Evolutionary conservation across 1,140 invertebrate species (phyloP).

Genomic region (Drosophila tsacasi): DNA sequence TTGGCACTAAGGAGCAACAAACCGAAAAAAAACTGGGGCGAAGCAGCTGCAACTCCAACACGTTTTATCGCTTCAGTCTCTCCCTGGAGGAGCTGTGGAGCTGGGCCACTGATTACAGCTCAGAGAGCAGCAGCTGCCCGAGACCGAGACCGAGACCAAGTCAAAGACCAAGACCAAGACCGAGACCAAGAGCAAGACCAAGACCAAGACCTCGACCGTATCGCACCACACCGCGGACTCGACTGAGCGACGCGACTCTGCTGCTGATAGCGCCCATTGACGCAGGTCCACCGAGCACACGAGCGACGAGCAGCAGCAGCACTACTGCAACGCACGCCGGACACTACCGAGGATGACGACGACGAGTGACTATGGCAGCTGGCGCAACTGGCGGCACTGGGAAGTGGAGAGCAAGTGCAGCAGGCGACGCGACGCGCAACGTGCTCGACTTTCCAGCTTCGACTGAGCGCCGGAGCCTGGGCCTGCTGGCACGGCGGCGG

Average conservation of each 20-base stretch:
- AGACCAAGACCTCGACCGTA: slow-evolving; percentile 19
- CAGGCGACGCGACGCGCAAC: slow-evolving; percentile 34
- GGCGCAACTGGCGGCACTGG: slow-evolving; percentile 2
- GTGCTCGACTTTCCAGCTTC: slow-evolving; percentile 40
- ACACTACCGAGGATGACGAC: not conserved
- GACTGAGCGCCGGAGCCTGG: slow-evolving; percentile 23
- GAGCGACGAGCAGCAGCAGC: slow-evolving; percentile 10
- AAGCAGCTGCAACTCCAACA: slow-evolving; percentile 9
- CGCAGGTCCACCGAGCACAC: slow-evolving; percentile 17
- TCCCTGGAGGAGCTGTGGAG: not conserved
- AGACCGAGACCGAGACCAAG: not conserved
- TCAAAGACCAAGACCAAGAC: not conserved
- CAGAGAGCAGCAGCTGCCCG: slow-evolving; percentile 1
- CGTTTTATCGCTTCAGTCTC: slow-evolving; percentile 18
- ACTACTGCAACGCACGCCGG: slow-evolving; percentile 13
- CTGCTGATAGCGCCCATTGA: slow-evolving; percentile 21
- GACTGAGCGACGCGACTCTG: slow-evolving; percentile 20
- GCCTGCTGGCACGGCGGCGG: slow-evolving; percentile 11
- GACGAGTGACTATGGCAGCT: slow-evolving; percentile 5
- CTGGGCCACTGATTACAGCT: slow-evolving; percentile 7
- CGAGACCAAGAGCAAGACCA: not conserved
- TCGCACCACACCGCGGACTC: slow-evolving; percentile 19
- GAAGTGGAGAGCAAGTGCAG: slow-evolving; percentile 21
- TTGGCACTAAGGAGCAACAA: slow-evolving; percentile 13
- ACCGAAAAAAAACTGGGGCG: not conserved